A percentile compares a stretch with the other conserved stretches of the same genome.
Conservation (phyloP, 2,888 invertebrate genomes). For the Laothoe populi region DNA sequence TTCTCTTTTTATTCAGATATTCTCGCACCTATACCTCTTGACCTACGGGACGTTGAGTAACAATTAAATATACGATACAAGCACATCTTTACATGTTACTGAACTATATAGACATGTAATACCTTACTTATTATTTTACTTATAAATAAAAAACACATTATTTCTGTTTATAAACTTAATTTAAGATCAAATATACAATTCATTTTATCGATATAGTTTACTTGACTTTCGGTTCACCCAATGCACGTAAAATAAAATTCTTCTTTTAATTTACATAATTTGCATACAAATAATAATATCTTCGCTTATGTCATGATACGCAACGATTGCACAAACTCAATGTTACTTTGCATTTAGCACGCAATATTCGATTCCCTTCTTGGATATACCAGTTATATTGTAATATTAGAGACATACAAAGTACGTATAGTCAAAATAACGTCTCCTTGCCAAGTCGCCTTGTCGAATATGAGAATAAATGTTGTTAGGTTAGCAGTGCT, state of each 20-base stretch:
- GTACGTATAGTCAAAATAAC: neutral
- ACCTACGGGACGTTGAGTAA: slow-evolving; percentile 22
- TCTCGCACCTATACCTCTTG: slow-evolving; percentile 37
- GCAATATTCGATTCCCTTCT: neutral
- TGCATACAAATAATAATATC: neutral
- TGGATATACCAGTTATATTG: neutral
- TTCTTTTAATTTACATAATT: neutral
- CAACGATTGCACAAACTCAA: neutral
- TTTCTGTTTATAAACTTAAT: too few species aligned
- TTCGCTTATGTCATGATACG: neutral
- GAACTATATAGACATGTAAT: neutral
- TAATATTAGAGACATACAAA: neutral
- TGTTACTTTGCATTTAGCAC: slow-evolving; percentile 1
- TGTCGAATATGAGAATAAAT: slow-evolving; percentile 12
- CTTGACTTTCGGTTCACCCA: neutral
- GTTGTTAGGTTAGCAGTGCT: slow-evolving; percentile 9
- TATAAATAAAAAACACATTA: too few species aligned
- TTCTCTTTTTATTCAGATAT: slow-evolving; percentile 55
- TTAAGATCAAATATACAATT: too few species aligned
- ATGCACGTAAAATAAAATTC: neutral
- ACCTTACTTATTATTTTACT: too few species aligned
- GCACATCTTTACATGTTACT: neutral
- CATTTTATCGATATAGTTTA: neutral
- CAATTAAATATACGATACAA: slow-evolving; percentile 12
- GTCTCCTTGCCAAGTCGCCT: slow-evolving; percentile 1